Conservation (phyloP, 2,797 vertebrate species). For the Rhabdomys pumilio region DNA sequence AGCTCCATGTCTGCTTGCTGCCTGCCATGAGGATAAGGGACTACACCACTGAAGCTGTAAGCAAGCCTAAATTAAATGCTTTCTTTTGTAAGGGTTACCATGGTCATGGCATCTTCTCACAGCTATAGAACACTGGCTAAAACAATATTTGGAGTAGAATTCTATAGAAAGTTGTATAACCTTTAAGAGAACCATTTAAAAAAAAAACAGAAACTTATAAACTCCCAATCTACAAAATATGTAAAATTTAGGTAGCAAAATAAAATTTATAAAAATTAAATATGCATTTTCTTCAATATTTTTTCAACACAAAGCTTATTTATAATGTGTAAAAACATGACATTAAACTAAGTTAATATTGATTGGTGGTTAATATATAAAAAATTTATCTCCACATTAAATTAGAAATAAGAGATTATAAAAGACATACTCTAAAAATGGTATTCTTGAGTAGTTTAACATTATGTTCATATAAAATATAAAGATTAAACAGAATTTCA, state of each 20-base stretch:
- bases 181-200: background rate
- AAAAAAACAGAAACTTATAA: background rate
- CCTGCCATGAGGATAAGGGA: background rate
- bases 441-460: conserved; percentile 5
- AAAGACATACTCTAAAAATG: conserved; percentile 33
- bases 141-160: background rate
- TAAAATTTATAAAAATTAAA: background rate
- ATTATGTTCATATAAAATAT: conserved; percentile 19
- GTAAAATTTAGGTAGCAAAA: conserved; percentile 28
- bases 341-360: conserved; percentile 28
- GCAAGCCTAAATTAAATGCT: background rate
- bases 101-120: background rate
- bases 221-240: background rate
- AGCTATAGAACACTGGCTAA: background rate
- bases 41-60: background rate
- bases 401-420: conserved; percentile 7
- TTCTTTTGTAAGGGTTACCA: background rate
- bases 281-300: background rate
- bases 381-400: conserved; percentile 23
- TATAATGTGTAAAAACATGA: conserved; percentile 56
- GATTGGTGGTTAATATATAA: background rate
- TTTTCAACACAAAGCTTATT: conserved; percentile 12
- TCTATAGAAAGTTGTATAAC: background rate
- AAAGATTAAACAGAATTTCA: conserved; percentile 54
- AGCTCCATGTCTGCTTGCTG: background rate